A percentile compares a stretch with the other conserved stretches of the same genome.
Conservation (phyloP, 1,140 invertebrate genomes). For the Apolygus lucorum region DNA sequence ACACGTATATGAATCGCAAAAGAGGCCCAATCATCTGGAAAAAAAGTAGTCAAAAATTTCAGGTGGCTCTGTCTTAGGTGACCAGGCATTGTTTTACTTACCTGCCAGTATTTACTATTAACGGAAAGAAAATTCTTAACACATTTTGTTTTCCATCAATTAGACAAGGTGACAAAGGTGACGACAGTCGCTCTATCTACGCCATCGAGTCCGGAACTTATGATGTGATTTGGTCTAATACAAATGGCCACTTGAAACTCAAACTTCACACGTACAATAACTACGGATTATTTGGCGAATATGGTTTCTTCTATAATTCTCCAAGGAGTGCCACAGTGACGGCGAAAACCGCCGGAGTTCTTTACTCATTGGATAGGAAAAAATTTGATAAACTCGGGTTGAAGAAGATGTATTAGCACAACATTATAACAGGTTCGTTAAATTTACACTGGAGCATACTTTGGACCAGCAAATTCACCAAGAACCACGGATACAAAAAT, state of each 20-base stretch:
- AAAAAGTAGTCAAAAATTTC: too few species aligned
- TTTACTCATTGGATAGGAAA: conserved; percentile 94
- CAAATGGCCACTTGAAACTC: conserved; percentile 45
- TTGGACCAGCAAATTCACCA: too few species aligned
- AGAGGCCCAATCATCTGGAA: too few species aligned
- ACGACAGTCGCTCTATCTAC: conserved; percentile 11
- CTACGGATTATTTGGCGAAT: conserved; percentile 86
- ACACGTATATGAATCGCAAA: too few species aligned
- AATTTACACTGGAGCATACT: conserved; percentile 3
- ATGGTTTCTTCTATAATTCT: conserved; percentile 95
- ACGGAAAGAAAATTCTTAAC: too few species aligned
- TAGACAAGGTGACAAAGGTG: conserved; percentile 10
- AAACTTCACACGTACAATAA: conserved; percentile 83
- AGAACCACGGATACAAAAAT: too few species aligned
- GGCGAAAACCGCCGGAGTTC: conserved; percentile 67
- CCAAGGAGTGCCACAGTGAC: conserved; percentile 84
- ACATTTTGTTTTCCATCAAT: too few species aligned
- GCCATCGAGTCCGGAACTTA: conserved; percentile 65
- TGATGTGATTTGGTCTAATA: conserved; percentile 76
- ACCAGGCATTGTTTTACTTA: too few species aligned
- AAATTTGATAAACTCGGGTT: conserved; percentile 91
- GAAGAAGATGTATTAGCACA: conserved; percentile 90
- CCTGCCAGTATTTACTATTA: too few species aligned
- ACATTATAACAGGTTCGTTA: conserved; percentile 57
- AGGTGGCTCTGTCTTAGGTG: too few species aligned